Evolutionary conservation across 2,888 invertebrate species (phyloP).

Genomic region (Acanthoscelides obtectus): DNA sequence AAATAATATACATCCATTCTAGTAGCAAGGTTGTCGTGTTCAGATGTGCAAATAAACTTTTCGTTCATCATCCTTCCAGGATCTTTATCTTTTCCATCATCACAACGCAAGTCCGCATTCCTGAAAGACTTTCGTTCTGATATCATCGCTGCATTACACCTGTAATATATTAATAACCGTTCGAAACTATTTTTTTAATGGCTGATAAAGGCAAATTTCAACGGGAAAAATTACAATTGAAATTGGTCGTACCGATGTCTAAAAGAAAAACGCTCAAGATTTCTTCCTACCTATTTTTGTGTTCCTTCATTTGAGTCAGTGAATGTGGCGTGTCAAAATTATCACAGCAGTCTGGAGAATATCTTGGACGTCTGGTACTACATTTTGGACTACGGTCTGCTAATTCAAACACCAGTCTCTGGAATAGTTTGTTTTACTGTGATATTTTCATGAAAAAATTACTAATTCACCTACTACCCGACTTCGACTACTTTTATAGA

Average conservation of each 20-base stretch:
- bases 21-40: constrained; percentile 20
- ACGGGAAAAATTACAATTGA: too few relatives aligned
- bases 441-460: too few relatives aligned
- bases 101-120: not conserved
- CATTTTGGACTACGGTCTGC: constrained; percentile 19
- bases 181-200: too few relatives aligned
- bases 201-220: too few relatives aligned
- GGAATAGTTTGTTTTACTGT: too few relatives aligned
- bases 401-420: constrained; percentile 44
- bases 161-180: too few relatives aligned
- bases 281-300: not conserved
- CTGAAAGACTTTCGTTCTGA: not conserved
- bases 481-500: too few relatives aligned
- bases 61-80: not conserved
- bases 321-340: not conserved
- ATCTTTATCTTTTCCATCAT: not conserved
- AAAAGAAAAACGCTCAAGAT: too few relatives aligned
- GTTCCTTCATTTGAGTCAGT: not conserved
- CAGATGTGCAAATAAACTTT: not conserved
- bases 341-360: not conserved
- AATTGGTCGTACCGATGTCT: too few relatives aligned
- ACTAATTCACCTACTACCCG: too few relatives aligned
- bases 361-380: not conserved
- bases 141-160: too few relatives aligned
- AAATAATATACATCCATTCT: constrained; percentile 64